Evolutionary conservation across 2,888 invertebrate genomes (phyloP).

Genomic region (Plebejus argus): DNA sequence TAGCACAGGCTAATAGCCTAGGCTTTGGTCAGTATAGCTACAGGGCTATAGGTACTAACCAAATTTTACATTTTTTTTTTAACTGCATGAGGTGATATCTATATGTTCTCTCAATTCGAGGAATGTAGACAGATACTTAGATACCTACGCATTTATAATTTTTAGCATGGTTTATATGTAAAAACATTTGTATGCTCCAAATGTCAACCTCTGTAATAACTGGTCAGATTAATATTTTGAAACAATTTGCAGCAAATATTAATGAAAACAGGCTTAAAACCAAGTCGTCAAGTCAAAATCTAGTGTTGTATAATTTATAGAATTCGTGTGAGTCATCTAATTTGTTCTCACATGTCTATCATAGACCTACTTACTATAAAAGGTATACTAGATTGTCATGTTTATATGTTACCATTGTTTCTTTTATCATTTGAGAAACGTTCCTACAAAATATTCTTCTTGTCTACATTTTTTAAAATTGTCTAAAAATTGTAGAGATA

Average conservation of each 20-base stretch:
- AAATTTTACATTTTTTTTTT: too few species aligned
- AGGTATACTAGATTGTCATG: slow-evolving; percentile 14
- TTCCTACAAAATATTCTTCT: not conserved
- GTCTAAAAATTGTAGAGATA: not conserved
- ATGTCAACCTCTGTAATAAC: too few species aligned
- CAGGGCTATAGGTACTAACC: too few species aligned
- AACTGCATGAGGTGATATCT: not conserved
- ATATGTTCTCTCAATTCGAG: too few species aligned
- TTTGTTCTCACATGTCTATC: not conserved
- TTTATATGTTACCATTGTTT: slow-evolving; percentile 3
- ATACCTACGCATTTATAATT: too few species aligned
- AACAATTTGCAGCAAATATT: too few species aligned
- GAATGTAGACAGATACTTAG: not conserved
- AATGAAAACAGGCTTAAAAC: too few species aligned
- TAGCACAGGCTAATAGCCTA: too few species aligned
- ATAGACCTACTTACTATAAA: slow-evolving; percentile 8
- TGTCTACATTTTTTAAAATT: not conserved
- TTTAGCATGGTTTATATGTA: too few species aligned
- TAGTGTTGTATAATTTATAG: not conserved
- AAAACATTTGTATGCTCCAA: too few species aligned
- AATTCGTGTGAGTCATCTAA: slow-evolving; percentile 2
- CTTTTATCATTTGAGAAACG: not conserved
- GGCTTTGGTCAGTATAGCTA: too few species aligned
- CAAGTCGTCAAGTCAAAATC: not conserved
- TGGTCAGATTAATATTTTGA: too few species aligned